These are phyloP conservation scores for Acholoe squamosa DNA, from an alignment of 2,888 invertebrate genomes.

Conservation along the genomic window DNA sequence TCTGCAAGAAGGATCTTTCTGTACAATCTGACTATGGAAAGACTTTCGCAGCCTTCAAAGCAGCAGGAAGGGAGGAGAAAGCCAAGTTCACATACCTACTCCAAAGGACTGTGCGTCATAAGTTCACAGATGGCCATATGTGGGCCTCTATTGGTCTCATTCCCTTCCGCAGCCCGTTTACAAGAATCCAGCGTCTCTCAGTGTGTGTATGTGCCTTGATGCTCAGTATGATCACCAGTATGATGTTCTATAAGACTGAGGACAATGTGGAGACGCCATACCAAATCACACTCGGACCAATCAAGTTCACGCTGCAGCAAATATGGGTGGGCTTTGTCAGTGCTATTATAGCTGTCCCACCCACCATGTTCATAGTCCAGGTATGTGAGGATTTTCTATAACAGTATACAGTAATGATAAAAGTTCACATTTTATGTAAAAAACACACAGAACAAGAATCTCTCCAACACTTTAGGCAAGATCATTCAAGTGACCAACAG, in stretches of 20 bases:
- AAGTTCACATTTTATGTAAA: no score
- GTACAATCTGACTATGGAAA: slow-evolving; percentile 82
- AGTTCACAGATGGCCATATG: slow-evolving; percentile 83
- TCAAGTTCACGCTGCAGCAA: slow-evolving; percentile 70
- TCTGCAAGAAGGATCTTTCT: slow-evolving; percentile 82
- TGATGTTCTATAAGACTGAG: slow-evolving; percentile 72
- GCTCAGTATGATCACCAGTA: slow-evolving; percentile 74
- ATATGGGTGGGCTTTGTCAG: slow-evolving; percentile 71
- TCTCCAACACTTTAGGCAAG: no score
- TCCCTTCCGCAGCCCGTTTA: slow-evolving; percentile 83
- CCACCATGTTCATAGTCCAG: slow-evolving; percentile 48
- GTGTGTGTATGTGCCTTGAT: slow-evolving; percentile 73
- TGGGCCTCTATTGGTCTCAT: slow-evolving; percentile 84
- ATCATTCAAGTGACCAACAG: no score
- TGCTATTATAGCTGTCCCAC: slow-evolving; percentile 40
- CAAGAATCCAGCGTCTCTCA: slow-evolving; percentile 77
- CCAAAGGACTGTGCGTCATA: slow-evolving; percentile 77
- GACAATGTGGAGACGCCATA: slow-evolving; percentile 64
- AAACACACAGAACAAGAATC: no score
- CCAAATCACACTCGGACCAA: slow-evolving; percentile 71
- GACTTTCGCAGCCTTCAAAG: slow-evolving; percentile 82
- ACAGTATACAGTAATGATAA: no score
- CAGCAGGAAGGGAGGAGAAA: slow-evolving; percentile 79
- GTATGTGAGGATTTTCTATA: no score
- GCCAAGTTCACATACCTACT: slow-evolving; percentile 81